Evolutionary conservation across 2,888 invertebrate genomes (phyloP).

Genomic region (Auanema freiburgensis): DNA sequence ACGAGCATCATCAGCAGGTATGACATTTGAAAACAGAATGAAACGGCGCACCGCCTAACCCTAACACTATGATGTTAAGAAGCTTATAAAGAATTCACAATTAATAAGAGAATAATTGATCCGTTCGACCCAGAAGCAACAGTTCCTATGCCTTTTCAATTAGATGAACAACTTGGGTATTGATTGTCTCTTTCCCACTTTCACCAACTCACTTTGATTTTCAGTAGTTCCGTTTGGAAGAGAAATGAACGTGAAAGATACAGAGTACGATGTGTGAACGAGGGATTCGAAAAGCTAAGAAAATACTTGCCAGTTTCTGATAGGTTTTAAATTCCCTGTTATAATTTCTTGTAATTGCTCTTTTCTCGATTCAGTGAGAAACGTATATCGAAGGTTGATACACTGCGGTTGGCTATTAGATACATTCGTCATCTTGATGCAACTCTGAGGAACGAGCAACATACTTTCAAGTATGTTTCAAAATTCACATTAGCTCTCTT

Average conservation of each 20-base stretch:
- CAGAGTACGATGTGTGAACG: conserved; percentile 65
- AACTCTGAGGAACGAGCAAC: conserved; percentile 41
- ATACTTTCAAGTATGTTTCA: conserved; percentile 31
- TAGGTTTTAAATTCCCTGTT: conserved; percentile 46
- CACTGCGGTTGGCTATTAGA: conserved; percentile 64
- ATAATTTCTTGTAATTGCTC: background rate
- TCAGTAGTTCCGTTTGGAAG: conserved; percentile 62
- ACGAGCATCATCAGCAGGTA: no score
- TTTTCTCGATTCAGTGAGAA: conserved; percentile 57
- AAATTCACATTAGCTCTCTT: background rate
- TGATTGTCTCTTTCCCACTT: background rate
- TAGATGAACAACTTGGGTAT: conserved; percentile 56
- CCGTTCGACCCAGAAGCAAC: conserved; percentile 65
- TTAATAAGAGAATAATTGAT: conserved; percentile 27
- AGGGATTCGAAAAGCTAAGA: conserved; percentile 65
- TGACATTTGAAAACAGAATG: background rate
- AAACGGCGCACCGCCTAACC: no score
- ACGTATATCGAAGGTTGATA: conserved; percentile 66
- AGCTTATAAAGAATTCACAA: no score
- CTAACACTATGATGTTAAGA: no score
- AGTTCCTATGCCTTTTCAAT: conserved; percentile 63
- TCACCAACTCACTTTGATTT: no score
- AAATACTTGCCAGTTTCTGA: conserved; percentile 65
- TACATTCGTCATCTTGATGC: conserved; percentile 64
- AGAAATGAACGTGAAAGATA: conserved; percentile 66